Conservation (phyloP, 2,113 vertebrate species). For the Barbus barbus region DNA sequence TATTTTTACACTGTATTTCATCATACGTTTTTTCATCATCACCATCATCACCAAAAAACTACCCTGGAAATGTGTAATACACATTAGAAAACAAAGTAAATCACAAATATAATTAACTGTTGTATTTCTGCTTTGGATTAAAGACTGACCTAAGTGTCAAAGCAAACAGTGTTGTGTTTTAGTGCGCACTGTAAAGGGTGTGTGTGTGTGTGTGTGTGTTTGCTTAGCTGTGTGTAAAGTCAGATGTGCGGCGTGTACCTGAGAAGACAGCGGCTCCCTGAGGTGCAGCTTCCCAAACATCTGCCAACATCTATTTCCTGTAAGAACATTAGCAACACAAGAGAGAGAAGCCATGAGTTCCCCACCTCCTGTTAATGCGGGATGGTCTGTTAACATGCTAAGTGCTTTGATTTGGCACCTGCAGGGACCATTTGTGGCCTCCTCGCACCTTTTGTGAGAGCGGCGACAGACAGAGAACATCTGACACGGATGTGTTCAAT, state of each 20-base stretch:
- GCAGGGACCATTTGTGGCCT: constrained; percentile 69
- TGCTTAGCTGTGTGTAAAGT: constrained; percentile 28
- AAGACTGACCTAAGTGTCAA: not conserved
- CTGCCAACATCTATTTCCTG: constrained; percentile 89
- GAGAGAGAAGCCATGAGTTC: constrained; percentile 71
- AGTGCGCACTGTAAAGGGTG: not conserved
- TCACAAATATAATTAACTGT: too few relatives aligned
- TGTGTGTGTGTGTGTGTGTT: constrained; percentile 5
- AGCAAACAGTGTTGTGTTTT: not conserved
- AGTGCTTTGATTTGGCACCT: constrained; percentile 72
- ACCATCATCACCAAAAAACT: too few relatives aligned
- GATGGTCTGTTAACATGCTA: constrained; percentile 62
- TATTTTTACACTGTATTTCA: too few relatives aligned
- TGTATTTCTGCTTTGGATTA: not conserved
- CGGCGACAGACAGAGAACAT: constrained; percentile 46
- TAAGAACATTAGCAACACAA: constrained; percentile 83
- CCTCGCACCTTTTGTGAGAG: constrained; percentile 56
- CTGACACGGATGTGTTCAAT: not conserved
- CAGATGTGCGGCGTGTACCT: constrained; percentile 77
- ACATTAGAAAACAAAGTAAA: too few relatives aligned
- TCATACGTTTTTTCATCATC: too few relatives aligned
- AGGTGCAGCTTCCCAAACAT: constrained; percentile 81
- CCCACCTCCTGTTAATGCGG: constrained; percentile 66
- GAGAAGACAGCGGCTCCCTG: constrained; percentile 79
- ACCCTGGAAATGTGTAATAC: not conserved